These are phyloP conservation scores for Ferdinandea cuprea DNA, from an alignment of 2,888 invertebrate species.

Conservation along the genomic window DNA sequence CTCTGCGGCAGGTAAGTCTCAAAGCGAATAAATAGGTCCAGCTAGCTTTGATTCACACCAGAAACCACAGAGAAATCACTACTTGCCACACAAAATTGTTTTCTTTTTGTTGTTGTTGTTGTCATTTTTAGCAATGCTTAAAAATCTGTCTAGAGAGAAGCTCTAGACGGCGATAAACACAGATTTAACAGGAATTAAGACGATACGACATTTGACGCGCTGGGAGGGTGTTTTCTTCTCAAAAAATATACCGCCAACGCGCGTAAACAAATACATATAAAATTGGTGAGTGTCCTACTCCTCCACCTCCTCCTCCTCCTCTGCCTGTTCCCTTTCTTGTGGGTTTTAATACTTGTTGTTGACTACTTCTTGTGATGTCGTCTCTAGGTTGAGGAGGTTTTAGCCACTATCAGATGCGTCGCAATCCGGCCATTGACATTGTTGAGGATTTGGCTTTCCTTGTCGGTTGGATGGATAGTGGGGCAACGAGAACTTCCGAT, in stretches of 20 bases:
- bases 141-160: constrained; percentile 65
- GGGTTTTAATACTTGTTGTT: constrained; percentile 63
- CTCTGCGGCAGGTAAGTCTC: constrained; percentile 19
- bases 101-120: too few relatives aligned
- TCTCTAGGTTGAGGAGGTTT: constrained; percentile 12
- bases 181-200: constrained; percentile 59
- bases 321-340: constrained; percentile 15
- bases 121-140: constrained; percentile 63
- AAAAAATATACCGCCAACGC: constrained; percentile 57
- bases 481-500: constrained; percentile 88
- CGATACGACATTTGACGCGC: constrained; percentile 51
- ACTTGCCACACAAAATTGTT: constrained; percentile 26
- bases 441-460: constrained; percentile 89
- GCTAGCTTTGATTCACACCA: constrained; percentile 55
- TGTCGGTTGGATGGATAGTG: constrained; percentile 93
- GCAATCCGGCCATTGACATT: constrained; percentile 87
- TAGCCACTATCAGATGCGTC: constrained; percentile 81
- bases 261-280: constrained; percentile 52
- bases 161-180: constrained; percentile 70
- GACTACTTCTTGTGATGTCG: constrained; percentile 27
- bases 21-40: constrained; percentile 65
- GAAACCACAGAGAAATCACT: neutral
- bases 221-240: constrained; percentile 54
- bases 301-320: too few relatives aligned
- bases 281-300: constrained; percentile 29